phyloP scores from a whole-genome alignment of 2,888 invertebrate genomes.

The Polyommatus iphigenia region DNA sequence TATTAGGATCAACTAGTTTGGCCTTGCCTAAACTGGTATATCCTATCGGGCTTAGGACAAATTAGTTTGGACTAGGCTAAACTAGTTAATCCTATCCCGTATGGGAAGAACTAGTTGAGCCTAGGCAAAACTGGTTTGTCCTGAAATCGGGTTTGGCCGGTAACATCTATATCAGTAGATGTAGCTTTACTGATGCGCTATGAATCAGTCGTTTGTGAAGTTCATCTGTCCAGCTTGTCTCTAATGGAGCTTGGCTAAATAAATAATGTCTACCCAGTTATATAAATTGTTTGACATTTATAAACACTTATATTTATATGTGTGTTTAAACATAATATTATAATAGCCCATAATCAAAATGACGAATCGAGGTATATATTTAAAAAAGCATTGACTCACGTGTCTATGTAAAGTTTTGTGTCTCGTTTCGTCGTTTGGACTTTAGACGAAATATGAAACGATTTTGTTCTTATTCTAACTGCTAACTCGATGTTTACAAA shows the following conservation, averaged over 20 bases:
- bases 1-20: not conserved
- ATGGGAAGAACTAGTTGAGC: too few species aligned
- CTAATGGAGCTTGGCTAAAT: not conserved
- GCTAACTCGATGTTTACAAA: not conserved
- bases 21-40: not conserved
- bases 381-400: too few species aligned
- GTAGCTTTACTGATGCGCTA: slow-evolving; percentile 3
- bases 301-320: not conserved
- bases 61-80: not conserved
- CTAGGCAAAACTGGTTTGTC: too few species aligned
- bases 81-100: too few species aligned
- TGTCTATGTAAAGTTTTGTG: too few species aligned
- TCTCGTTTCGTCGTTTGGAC: too few species aligned
- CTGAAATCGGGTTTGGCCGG: too few species aligned
- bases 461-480: too few species aligned
- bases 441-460: too few species aligned
- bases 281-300: slow-evolving; percentile 16
- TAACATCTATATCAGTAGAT: not conserved
- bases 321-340: not conserved
- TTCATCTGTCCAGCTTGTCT: slow-evolving; percentile 8
- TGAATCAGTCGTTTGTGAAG: slow-evolving; percentile 17
- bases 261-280: slow-evolving; percentile 10
- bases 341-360: too few species aligned
- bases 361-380: too few species aligned
- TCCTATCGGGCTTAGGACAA: slow-evolving; percentile 8